Base-by-base conservation (phyloP, 2,113 vertebrate genomes). In the Caranx melampygus region DNA sequence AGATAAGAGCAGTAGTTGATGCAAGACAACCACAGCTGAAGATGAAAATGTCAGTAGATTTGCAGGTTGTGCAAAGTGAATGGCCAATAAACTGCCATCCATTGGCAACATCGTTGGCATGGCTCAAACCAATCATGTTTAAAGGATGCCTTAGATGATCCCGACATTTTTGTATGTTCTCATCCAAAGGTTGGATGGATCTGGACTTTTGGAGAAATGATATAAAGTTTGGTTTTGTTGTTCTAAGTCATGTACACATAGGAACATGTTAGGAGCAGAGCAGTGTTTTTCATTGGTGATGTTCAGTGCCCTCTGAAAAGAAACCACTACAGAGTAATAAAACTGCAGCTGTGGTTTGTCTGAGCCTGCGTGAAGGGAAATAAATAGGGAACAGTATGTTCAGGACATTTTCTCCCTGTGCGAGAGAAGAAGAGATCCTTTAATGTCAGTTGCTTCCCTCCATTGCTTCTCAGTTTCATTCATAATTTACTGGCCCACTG, bases 341-440 rank as follows among this genome's bases (percentile, higher is more conserved):
- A 88, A 64, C 26, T 83, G 79, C 83, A 90, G 88, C 75, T 89
- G 87, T 85, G 80, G 82, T 82, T 77, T 84, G 4, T 68, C 64
- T 63, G 69, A 35, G 40, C n/a, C n/a, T 66, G 74, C 57, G 52
- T 5, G 71, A 57, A 58, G n/a, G 57, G 67, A 64, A 73, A 51
- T 18, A 68, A 58, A 44, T 9, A 3, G 35, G 58, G 84, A 88
- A 89, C 88, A 70, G 54, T 49, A 47, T 83, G 79, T 83, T 49
- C 76, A 10, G 52, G 66, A 79, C 55, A 35, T 64, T 55, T 55
- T 60, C 11, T 64, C 10, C 11, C 57, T 52, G 51, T 3, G 31
- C 45, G 44, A 18, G 37, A 33, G 40, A 20, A 45, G 35, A 34
- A 33, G 15, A 40, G 40, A 35, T 20, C 12, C 14, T 68, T 3